Evolutionary conservation across 2,797 vertebrate genomes (phyloP).

Genomic region (Parauchenoglanis ngamensis): DNA sequence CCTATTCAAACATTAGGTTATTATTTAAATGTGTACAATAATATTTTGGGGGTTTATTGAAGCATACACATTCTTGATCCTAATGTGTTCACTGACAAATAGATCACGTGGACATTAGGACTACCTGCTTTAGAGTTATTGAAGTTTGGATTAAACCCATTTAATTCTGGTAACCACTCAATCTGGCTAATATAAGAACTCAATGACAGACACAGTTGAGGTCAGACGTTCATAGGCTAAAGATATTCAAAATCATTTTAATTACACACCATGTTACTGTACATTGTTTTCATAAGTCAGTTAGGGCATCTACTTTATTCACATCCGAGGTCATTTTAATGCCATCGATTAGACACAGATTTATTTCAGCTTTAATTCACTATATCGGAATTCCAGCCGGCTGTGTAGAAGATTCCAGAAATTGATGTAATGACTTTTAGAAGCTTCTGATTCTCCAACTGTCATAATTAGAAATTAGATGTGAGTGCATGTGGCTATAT

Average conservation of each 20-base stretch:
- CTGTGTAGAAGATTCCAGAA: background rate
- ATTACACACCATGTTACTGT: background rate
- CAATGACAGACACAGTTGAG: background rate
- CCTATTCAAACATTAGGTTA: background rate
- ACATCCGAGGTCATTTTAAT: background rate
- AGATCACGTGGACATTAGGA: background rate
- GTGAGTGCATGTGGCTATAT: too few species aligned
- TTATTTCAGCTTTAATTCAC: background rate
- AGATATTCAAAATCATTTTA: background rate
- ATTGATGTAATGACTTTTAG: background rate
- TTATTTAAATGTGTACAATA: background rate
- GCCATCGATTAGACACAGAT: background rate
- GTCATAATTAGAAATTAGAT: background rate
- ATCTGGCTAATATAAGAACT: background rate
- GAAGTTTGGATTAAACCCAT: background rate
- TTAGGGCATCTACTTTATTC: background rate
- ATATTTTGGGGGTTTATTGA: background rate
- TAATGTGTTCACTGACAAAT: background rate
- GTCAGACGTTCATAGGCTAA: background rate
- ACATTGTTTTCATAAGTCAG: too few species aligned
- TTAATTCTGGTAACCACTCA: background rate
- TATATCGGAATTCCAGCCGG: background rate
- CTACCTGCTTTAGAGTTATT: background rate
- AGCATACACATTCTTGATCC: background rate
- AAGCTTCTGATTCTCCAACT: background rate